Percentiles rank a stretch among this genome's conserved stretches.
Evolutionary conservation across 2,797 vertebrate genomes (phyloP).

Genomic region (Okamejei kenojei): DNA sequence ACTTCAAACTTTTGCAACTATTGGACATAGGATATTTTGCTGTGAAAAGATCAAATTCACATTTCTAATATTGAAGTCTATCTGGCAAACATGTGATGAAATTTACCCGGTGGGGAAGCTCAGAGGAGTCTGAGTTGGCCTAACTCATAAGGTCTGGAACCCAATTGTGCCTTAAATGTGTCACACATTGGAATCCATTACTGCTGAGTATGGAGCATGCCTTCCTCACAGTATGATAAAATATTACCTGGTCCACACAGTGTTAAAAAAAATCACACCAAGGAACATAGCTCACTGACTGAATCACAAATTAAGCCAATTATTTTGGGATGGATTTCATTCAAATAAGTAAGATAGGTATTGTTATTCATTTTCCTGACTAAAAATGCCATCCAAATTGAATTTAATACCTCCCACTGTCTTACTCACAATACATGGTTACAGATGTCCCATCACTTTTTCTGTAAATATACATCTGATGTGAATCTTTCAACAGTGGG

Average conservation of each 20-base stretch:
- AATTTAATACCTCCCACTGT: slow-evolving; percentile 21
- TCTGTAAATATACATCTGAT: slow-evolving; percentile 8
- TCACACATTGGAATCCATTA: not conserved
- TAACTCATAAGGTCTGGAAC: not conserved
- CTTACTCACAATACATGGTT: slow-evolving; percentile 15
- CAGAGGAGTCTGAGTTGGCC: not conserved
- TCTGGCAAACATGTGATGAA: not conserved
- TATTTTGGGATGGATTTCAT: slow-evolving; percentile 23
- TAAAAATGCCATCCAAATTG: slow-evolving; percentile 12
- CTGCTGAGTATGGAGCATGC: not conserved
- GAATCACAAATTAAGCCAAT: slow-evolving; percentile 17
- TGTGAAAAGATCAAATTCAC: not conserved
- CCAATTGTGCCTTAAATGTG: not conserved
- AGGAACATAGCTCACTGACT: not conserved
- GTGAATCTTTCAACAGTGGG: slow-evolving; percentile 23
- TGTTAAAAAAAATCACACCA: not conserved
- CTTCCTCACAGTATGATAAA: not conserved
- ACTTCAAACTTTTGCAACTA: not conserved
- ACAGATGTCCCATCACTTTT: slow-evolving; percentile 29
- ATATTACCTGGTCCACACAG: not conserved
- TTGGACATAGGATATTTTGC: not conserved
- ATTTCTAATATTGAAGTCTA: not conserved
- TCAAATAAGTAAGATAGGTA: not conserved
- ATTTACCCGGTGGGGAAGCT: not conserved
- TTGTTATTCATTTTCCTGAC: not conserved